These are phyloP conservation scores for Ochotona curzoniae DNA, from an alignment of 2,113 vertebrate species.

Conservation along the genomic window DNA sequence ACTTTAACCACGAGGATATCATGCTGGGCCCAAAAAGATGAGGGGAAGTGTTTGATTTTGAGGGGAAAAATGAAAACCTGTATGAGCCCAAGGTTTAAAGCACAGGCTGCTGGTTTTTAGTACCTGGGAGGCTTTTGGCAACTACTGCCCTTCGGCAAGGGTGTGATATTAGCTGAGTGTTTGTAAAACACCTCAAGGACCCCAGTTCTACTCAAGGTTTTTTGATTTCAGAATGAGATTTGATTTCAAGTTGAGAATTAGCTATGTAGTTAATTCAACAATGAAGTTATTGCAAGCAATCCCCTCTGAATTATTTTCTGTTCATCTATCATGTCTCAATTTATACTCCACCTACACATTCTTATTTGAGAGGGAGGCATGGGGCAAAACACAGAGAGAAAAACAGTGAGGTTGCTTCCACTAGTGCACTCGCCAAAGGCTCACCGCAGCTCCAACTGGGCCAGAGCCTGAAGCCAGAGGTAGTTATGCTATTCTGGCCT, in stretches of 20 bases:
- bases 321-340: background rate
- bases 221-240: background rate
- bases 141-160: background rate
- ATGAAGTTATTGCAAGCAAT: conserved; percentile 1
- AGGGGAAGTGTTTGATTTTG: conserved; percentile 19
- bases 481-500: too few species aligned
- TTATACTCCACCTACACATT: background rate
- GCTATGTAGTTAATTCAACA: background rate
- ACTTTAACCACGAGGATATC: too few species aligned
- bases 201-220: background rate
- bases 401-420: too few species aligned
- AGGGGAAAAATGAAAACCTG: background rate
- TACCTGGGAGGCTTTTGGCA: background rate
- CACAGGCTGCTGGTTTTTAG: background rate
- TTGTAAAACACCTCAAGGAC: conserved; percentile 30
- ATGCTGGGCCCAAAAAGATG: too few species aligned
- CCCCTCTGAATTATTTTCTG: background rate
- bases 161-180: background rate
- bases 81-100: background rate
- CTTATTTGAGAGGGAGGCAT: too few species aligned
- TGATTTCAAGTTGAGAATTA: background rate
- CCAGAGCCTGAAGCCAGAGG: too few species aligned
- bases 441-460: too few species aligned
- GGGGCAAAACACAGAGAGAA: too few species aligned
- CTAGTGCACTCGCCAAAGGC: too few species aligned